Conservation (phyloP, 2,113 vertebrate genomes). For the Bujurquina vittata region DNA sequence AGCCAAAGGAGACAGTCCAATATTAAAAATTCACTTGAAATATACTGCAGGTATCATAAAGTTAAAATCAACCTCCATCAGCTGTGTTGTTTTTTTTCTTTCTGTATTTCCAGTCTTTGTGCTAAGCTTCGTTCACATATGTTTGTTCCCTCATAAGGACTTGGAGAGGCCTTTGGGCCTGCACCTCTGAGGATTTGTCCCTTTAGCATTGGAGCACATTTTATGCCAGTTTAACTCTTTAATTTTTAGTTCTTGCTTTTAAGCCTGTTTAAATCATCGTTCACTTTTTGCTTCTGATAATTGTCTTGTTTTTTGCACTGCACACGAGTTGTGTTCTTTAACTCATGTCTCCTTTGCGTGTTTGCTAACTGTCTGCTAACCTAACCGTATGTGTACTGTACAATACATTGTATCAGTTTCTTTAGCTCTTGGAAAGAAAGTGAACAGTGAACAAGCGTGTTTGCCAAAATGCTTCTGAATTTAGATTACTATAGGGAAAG, state of each 20-base stretch:
- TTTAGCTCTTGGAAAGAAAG: background rate
- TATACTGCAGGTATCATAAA: background rate
- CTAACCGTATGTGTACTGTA: background rate
- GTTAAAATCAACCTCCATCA: too few relatives aligned
- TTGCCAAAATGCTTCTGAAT: background rate
- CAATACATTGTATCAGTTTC: background rate
- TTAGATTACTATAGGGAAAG: background rate
- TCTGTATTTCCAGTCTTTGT: background rate
- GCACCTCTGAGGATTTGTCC: too few relatives aligned
- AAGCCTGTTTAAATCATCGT: background rate
- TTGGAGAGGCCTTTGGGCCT: accelerated
- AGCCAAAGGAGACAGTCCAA: background rate
- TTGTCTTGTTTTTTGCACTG: background rate
- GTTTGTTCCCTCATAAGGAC: background rate
- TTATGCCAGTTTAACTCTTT: background rate
- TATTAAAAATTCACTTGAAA: background rate
- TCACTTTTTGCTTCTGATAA: background rate
- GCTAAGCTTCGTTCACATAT: background rate
- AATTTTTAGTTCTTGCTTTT: background rate
- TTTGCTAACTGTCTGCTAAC: background rate
- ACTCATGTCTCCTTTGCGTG: background rate
- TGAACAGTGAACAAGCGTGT: background rate
- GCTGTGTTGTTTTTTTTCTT: background rate
- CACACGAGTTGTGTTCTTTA: background rate
- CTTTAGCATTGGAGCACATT: background rate